Evolutionary conservation across 2,113 vertebrate species (phyloP).

Genomic region (Mus spicilegus): DNA sequence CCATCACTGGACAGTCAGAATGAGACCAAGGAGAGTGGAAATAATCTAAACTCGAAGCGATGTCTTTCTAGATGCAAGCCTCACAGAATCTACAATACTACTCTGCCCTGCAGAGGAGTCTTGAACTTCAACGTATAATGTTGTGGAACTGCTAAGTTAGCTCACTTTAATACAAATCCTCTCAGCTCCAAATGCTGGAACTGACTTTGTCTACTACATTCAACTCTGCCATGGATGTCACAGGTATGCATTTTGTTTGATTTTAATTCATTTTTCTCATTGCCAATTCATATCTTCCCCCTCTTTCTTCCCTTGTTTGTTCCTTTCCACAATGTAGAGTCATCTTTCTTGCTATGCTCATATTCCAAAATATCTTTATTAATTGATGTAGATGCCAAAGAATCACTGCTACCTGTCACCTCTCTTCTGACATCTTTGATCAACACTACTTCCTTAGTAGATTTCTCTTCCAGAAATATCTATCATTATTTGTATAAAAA

Average conservation of each 20-base stretch:
- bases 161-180: background rate
- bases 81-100: background rate
- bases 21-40: background rate
- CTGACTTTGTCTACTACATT: background rate
- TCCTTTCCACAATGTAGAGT: background rate
- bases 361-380: conserved; percentile 8
- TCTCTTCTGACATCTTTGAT: conserved; percentile 22
- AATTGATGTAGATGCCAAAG: background rate
- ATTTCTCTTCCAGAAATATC: background rate
- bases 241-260: background rate
- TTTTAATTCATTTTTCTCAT: background rate
- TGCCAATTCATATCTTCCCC: background rate
- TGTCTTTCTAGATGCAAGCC: background rate
- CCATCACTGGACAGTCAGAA: background rate
- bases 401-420: background rate
- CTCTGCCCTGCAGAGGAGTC: background rate
- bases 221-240: background rate
- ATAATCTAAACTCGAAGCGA: background rate
- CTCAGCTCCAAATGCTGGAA: background rate
- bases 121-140: background rate
- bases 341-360: background rate
- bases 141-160: background rate
- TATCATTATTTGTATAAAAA: background rate
- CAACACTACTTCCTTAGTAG: background rate
- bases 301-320: background rate